phyloP scores from a whole-genome alignment of 2,113 vertebrate species.

The Terrapene triunguis region DNA sequence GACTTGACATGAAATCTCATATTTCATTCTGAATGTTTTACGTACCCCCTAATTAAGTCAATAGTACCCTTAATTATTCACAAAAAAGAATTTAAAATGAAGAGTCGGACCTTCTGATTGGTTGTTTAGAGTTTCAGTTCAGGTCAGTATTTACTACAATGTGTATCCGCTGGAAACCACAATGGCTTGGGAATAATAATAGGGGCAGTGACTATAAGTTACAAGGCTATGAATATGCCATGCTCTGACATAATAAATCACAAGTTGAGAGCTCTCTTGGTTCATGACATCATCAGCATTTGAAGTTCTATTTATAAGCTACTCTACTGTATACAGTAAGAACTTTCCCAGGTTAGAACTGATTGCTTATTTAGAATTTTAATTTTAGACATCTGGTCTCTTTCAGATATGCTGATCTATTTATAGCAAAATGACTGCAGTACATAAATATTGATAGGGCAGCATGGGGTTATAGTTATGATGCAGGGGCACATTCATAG shows the following conservation, averaged over 20 bases:
- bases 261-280: background rate
- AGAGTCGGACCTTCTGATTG: slow-evolving; percentile 62
- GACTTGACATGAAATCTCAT: background rate
- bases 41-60: background rate
- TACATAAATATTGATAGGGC: background rate
- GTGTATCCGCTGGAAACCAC: slow-evolving; percentile 20
- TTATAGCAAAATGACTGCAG: background rate
- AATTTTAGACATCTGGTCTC: background rate
- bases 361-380: background rate
- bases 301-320: slow-evolving; percentile 2
- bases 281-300: slow-evolving; percentile 8
- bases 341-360: slow-evolving; percentile 19
- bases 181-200: slow-evolving; percentile 35
- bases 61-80: background rate
- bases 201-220: slow-evolving; percentile 39
- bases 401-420: slow-evolving; percentile 10
- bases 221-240: slow-evolving; percentile 11
- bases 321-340: background rate
- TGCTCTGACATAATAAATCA: slow-evolving; percentile 55
- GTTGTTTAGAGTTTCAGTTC: slow-evolving; percentile 55
- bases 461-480: background rate
- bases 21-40: background rate
- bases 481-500: background rate
- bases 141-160: slow-evolving; percentile 13
- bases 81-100: background rate